Evolutionary conservation across 2,888 invertebrate species (phyloP), one percentile per base, ranked within the genome.

Genomic region (Lepeophtheirus nordmannii): DNA sequence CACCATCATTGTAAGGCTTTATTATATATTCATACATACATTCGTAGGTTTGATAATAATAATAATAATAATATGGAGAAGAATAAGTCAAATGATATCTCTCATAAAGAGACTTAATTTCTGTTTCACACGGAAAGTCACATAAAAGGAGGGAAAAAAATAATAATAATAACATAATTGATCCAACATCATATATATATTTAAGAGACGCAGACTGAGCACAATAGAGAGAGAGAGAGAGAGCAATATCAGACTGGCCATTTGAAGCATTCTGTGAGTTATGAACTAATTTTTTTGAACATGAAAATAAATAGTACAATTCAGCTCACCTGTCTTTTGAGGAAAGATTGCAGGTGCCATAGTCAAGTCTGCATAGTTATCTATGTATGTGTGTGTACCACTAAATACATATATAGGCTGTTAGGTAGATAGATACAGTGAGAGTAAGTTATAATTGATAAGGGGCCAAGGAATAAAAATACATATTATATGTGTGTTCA

Each of bases 111-210:
- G 30, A 46, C 53, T 46, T 46, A 46, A 46, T 46, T 14, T 46
- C 17, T 46, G n/a, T 46, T 46, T 46, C 53, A 46, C 53, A 46
- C 53, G 53, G 53, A 46, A 17, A 46, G 53, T n/a, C n/a, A 46
- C 5, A 46, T 46, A 17, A 5, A 17, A 46, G 17, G 8, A 46
- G 14, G 30, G 30, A 7, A 7, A 30, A 30, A n/a, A n/a, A n/a
- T n/a, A n/a, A n/a, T n/a, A n/a, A 30, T 30, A 30, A 30, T 30
- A 30, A 30, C 30, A 30, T 17, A 14, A 46, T 46, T 46, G 53
- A 46, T 46, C 53, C 53, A 46, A 46, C 53, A 46, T 46, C 53
- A 46, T 46, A 46, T n/a, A n/a, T n/a, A n/a, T n/a, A n/a, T 46
- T 46, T 30, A 46, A 3, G 53, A 46, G 53, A 30, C 30, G 53